Conservation (phyloP, 2,888 invertebrate genomes). For the Pogonocherus hispidulus region DNA sequence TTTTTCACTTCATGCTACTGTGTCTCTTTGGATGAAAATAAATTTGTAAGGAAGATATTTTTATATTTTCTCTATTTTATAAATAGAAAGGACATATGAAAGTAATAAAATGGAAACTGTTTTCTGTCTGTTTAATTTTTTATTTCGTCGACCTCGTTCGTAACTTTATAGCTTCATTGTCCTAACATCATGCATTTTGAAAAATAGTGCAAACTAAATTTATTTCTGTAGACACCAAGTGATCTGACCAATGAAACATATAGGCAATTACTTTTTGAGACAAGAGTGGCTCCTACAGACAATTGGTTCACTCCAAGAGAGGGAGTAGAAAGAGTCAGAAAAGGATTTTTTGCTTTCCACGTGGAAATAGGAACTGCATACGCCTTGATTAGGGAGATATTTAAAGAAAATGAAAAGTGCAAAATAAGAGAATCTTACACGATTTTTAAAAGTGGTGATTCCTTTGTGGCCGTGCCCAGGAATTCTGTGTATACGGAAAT, state of each 20-base stretch:
- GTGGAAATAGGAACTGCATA: conserved; percentile 77
- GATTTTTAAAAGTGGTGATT: conserved; percentile 72
- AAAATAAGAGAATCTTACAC: conserved; percentile 75
- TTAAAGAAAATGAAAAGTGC: conserved; percentile 82
- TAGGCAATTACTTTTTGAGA: conserved; percentile 67
- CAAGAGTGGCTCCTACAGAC: conserved; percentile 57
- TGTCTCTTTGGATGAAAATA: too few species aligned
- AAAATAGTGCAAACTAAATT: too few species aligned
- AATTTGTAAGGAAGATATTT: too few species aligned
- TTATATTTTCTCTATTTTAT: too few species aligned
- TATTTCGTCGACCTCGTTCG: too few species aligned
- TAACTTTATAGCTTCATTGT: too few species aligned
- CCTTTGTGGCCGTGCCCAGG: conserved; percentile 75
- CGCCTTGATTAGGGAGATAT: conserved; percentile 76
- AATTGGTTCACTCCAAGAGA: conserved; percentile 73
- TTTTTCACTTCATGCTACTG: too few species aligned
- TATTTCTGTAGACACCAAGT: neutral
- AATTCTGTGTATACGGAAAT: conserved; percentile 72
- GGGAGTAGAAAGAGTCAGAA: conserved; percentile 72
- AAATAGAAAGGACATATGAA: too few species aligned
- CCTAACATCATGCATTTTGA: too few species aligned
- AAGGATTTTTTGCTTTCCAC: conserved; percentile 78
- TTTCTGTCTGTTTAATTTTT: too few species aligned
- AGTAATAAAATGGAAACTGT: too few species aligned
- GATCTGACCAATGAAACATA: neutral